Percentiles rank a stretch among this genome's conserved stretches.
Conservation (phyloP, 2,888 invertebrate species). For the Patella ulyssiponensis region DNA sequence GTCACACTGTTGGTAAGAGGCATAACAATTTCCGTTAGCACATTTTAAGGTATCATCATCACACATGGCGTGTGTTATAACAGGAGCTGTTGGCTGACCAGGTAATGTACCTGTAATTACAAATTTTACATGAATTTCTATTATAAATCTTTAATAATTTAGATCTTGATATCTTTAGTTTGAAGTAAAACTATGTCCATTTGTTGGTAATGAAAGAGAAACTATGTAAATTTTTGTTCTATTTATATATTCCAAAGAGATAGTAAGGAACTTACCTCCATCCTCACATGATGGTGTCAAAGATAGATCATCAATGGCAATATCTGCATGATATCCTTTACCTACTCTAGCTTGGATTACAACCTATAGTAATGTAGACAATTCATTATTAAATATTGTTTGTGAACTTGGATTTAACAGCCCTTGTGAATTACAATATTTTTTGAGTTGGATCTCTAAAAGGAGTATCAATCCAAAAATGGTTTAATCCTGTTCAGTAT, state of each 20-base stretch:
- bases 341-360: conserved; percentile 58
- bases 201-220: not conserved
- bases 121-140: not conserved
- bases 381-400: not conserved
- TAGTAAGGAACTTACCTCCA: conserved; percentile 34
- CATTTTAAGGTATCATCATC: conserved; percentile 44
- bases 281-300: conserved; percentile 59
- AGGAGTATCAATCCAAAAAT: not conserved
- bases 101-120: conserved; percentile 40
- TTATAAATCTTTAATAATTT: not conserved
- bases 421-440: too few species aligned
- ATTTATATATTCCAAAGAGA: not conserved
- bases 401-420: not conserved
- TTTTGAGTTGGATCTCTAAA: too few species aligned
- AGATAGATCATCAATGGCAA: conserved; percentile 64
- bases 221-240: not conserved
- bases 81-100: conserved; percentile 50
- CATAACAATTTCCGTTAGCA: conserved; percentile 50
- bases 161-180: not conserved
- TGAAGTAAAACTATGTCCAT: not conserved
- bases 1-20: conserved; percentile 49
- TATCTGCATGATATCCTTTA: conserved; percentile 53
- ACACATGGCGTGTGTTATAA: conserved; percentile 45
- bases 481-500: too few species aligned
- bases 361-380: conserved; percentile 38